phyloP scores from a whole-genome alignment of 2,797 vertebrate genomes.

The Gymnopithys bicolor region DNA sequence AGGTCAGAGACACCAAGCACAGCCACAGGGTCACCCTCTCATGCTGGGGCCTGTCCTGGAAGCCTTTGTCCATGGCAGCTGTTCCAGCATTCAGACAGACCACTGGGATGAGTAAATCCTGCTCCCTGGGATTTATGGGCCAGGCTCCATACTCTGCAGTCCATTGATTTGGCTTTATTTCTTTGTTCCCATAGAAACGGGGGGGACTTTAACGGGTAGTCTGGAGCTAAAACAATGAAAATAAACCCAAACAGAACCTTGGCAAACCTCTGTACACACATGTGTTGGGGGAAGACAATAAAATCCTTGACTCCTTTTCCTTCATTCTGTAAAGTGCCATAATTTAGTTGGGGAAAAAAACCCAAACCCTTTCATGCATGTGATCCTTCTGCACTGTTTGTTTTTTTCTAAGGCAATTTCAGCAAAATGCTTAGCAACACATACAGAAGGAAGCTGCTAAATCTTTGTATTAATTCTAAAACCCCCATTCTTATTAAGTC shows the following conservation, averaged over 20 bases:
- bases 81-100: not conserved
- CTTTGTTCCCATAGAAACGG: slow-evolving; percentile 41
- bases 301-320: not conserved
- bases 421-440: slow-evolving; percentile 53
- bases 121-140: not conserved
- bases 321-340: not conserved
- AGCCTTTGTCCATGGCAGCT: not conserved
- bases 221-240: not conserved
- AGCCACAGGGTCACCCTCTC: rapidly evolving
- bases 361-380: not conserved
- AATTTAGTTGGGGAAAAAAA: not conserved
- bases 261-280: not conserved
- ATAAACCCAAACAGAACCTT: not conserved
- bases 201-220: not conserved
- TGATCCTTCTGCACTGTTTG: slow-evolving; percentile 37
- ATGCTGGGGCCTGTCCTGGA: rapidly evolving
- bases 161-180: not conserved
- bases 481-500: slow-evolving; percentile 64
- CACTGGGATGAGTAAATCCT: rapidly evolving
- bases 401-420: slow-evolving; percentile 15
- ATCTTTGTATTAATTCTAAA: slow-evolving; percentile 66
- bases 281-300: not conserved
- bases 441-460: slow-evolving; percentile 10
- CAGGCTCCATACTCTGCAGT: not conserved
- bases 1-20: rapidly evolving